Percentiles rank a stretch among this genome's conserved stretches.
Evolutionary conservation across 2,888 invertebrate genomes (phyloP).

Genomic region (Ormyrus labotus): DNA sequence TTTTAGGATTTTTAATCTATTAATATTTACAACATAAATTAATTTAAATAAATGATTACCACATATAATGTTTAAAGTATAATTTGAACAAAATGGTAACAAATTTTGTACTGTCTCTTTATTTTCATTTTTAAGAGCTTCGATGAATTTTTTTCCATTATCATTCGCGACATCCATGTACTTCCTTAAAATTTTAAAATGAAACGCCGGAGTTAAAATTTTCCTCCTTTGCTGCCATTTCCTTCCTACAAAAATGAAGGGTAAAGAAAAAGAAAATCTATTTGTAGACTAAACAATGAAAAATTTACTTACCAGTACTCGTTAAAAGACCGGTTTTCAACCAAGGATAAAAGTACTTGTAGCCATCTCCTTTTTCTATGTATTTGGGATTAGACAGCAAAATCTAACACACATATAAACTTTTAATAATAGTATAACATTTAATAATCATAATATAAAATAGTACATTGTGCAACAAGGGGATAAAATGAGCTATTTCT

Average conservation of each 20-base stretch:
- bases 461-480: too few relatives aligned
- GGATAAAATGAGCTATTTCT: too few relatives aligned
- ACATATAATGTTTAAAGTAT: constrained; percentile 56
- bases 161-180: constrained; percentile 48
- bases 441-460: too few relatives aligned
- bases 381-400: constrained; percentile 39
- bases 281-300: not conserved
- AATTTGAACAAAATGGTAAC: constrained; percentile 44
- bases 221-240: constrained; percentile 56
- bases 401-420: constrained; percentile 12
- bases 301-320: constrained; percentile 65
- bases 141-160: constrained; percentile 47
- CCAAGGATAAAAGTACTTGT: constrained; percentile 45
- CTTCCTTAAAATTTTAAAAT: constrained; percentile 51
- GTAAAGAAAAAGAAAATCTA: not conserved
- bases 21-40: not conserved
- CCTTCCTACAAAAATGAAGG: not conserved
- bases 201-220: constrained; percentile 55
- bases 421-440: not conserved
- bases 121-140: constrained; percentile 46
- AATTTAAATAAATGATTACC: constrained; percentile 57
- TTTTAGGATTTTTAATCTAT: not conserved
- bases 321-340: constrained; percentile 56
- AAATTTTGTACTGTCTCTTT: constrained; percentile 46
- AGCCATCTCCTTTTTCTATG: constrained; percentile 52